A percentile compares a stretch with the other conserved stretches of the same genome.
Conservation (phyloP, 2,113 vertebrate species). For the Stigmatopora argus region DNA sequence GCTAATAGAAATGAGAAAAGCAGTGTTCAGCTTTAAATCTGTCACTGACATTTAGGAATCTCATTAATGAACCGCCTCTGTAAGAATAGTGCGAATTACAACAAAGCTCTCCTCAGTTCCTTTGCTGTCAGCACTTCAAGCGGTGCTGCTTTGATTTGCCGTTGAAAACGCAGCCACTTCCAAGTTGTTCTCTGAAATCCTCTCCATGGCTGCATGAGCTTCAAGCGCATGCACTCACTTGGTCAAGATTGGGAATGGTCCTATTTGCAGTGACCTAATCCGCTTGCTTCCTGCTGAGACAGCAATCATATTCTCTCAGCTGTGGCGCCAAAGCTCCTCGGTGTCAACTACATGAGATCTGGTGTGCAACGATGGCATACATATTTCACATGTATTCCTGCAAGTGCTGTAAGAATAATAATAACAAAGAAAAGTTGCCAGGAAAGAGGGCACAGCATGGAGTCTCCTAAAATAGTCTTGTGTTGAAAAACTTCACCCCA, state of each 20-base stretch:
- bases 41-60: slow-evolving; percentile 27
- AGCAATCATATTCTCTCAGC: slow-evolving; percentile 63
- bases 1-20: slow-evolving; percentile 17
- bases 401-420: slow-evolving; percentile 17
- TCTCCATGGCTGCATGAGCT: slow-evolving; percentile 27
- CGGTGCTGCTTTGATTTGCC: slow-evolving; percentile 28
- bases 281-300: slow-evolving; percentile 62
- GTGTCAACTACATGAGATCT: slow-evolving; percentile 35
- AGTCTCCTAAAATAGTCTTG: slow-evolving; percentile 47
- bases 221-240: slow-evolving; percentile 32
- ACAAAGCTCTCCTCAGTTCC: slow-evolving; percentile 35
- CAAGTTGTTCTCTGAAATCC: slow-evolving; percentile 46
- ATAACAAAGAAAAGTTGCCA: slow-evolving; percentile 10
- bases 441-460: slow-evolving; percentile 47
- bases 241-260: slow-evolving; percentile 45
- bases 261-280: slow-evolving; percentile 65
- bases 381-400: slow-evolving; percentile 25
- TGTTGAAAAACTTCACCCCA: slow-evolving; percentile 38
- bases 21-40: slow-evolving; percentile 33
- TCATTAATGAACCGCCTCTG: slow-evolving; percentile 36
- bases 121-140: slow-evolving; percentile 40
- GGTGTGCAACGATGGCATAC: slow-evolving; percentile 19
- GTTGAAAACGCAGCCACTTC: slow-evolving; percentile 22
- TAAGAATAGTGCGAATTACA: slow-evolving; percentile 44
- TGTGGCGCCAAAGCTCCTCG: slow-evolving; percentile 40